phyloP scores from a whole-genome alignment of 2,113 vertebrate genomes.

The Neofelis nebulosa region DNA sequence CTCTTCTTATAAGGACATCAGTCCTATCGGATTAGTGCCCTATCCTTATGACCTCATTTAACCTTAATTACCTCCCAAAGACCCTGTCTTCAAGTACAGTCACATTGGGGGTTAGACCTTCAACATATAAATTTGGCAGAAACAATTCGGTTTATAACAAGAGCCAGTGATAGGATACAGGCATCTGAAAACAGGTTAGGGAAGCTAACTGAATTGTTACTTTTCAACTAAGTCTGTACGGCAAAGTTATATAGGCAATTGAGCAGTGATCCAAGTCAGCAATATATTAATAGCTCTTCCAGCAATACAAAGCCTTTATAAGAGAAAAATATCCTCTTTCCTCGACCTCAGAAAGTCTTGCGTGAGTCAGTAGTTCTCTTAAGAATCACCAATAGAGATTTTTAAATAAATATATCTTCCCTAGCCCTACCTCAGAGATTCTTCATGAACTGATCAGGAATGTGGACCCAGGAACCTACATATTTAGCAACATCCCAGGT shows the following conservation, averaged over 20 bases:
- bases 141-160: background rate
- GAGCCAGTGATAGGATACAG: background rate
- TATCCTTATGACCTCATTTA: background rate
- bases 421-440: background rate
- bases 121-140: background rate
- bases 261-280: background rate
- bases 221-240: background rate
- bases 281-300: background rate
- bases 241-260: background rate
- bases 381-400: background rate
- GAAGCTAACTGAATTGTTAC: background rate
- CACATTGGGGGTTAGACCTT: background rate
- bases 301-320: background rate
- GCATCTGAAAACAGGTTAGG: background rate
- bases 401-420: background rate
- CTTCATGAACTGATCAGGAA: background rate
- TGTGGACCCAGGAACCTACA: background rate
- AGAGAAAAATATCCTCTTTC: background rate
- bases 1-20: background rate
- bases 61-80: background rate
- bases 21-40: background rate
- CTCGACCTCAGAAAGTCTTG: background rate
- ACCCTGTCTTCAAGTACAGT: background rate
- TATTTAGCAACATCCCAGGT: background rate
- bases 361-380: background rate